phyloP scores from a whole-genome alignment of 2,888 invertebrate genomes.

The Drosophila putrida region DNA sequence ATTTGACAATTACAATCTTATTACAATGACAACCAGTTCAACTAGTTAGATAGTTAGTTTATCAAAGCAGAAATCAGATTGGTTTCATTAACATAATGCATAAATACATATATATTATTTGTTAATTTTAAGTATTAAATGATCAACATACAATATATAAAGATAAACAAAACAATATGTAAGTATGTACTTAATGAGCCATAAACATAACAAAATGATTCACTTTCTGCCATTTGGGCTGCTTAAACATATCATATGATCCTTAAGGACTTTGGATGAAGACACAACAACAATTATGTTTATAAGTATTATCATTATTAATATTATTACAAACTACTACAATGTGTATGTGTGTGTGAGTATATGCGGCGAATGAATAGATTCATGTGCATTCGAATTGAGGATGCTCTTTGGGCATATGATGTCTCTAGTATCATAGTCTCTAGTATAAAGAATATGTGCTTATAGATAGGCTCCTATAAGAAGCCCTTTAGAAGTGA shows the following conservation, averaged over 20 bases:
- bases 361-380: conserved; percentile 30
- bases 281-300: conserved; percentile 76
- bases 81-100: conserved; percentile 48
- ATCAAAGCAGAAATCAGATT: conserved; percentile 43
- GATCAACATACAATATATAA: conserved; percentile 25
- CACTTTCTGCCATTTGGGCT: conserved; percentile 12
- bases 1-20: conserved; percentile 32
- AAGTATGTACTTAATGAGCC: conserved; percentile 33
- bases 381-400: conserved; percentile 31
- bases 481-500: conserved; percentile 47
- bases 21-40: conserved; percentile 69
- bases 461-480: conserved; percentile 41
- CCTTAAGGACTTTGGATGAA: conserved; percentile 52
- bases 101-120: conserved; percentile 31
- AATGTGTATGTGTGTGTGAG: conserved; percentile 11
- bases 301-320: conserved; percentile 23
- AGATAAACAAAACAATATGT: conserved; percentile 53
- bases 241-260: conserved; percentile 40
- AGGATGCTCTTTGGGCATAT: conserved; percentile 11
- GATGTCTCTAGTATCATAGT: conserved; percentile 21
- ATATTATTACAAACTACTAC: conserved; percentile 47
- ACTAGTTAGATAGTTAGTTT: conserved; percentile 57
- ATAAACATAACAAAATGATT: conserved; percentile 62
- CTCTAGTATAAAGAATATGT: conserved; percentile 17
- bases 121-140: conserved; percentile 9